These are phyloP conservation scores for Trigoniulus corallinus DNA, from an alignment of 1,140 invertebrate species.

Conservation along the genomic window DNA sequence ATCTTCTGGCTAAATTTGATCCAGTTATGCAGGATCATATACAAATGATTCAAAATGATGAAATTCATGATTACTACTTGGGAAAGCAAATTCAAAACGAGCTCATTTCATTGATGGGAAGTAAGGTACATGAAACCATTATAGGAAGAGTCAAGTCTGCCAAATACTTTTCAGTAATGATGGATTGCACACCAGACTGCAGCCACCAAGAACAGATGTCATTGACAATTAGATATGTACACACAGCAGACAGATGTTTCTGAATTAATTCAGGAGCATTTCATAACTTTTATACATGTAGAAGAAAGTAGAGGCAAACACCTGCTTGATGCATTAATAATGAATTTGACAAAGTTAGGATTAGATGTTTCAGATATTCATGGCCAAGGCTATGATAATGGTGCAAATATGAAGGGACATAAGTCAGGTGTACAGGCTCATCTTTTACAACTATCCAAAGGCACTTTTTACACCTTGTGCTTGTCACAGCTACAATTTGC, in stretches of 20 bases:
- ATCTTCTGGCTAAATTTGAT: conserved; percentile 4
- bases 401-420: conserved; percentile 5
- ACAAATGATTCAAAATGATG: neutral
- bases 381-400: conserved; percentile 7
- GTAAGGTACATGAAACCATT: conserved; percentile 8
- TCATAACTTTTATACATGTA: conserved; percentile 11
- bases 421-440: neutral
- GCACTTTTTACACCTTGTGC: conserved; percentile 8
- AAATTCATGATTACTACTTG: conserved; percentile 6
- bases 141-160: conserved; percentile 5
- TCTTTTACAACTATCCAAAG: conserved; percentile 2
- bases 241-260: neutral
- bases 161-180: conserved; percentile 16
- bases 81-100: conserved; percentile 3
- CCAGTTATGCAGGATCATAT: conserved; percentile 5
- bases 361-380: conserved; percentile 14
- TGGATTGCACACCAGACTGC: conserved; percentile 16
- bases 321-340: conserved; percentile 11
- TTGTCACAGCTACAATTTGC: conserved; percentile 6
- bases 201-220: conserved; percentile 16
- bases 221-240: conserved; percentile 9
- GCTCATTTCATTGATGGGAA: neutral
- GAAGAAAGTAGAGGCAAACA: conserved; percentile 8
- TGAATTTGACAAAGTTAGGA: conserved; percentile 6
- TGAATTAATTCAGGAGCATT: conserved; percentile 12